Evolutionary conservation across 53 echinoderm and acorn worm genomes (phyloP).

Genomic region (Echinometra lucunter): DNA sequence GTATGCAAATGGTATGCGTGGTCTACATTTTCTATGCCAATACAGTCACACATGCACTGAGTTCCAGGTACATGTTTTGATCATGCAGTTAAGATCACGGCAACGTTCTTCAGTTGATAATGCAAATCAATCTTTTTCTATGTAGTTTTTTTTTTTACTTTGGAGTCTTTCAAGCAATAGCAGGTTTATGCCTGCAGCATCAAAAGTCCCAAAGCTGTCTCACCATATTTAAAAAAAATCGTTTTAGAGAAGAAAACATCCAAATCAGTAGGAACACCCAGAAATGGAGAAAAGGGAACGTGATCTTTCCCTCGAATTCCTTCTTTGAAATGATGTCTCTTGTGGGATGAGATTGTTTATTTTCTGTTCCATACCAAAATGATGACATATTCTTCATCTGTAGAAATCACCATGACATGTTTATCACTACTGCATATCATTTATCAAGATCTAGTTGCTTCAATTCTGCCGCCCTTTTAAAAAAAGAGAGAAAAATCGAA

Average conservation of each 20-base stretch:
- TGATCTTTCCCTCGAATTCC: not conserved
- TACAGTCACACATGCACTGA: too few species aligned
- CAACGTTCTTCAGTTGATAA: too few species aligned
- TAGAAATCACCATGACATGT: conserved; percentile 33
- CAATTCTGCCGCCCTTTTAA: not conserved
- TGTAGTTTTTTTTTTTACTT: not conserved
- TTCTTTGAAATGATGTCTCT: not conserved
- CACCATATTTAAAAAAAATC: too few species aligned
- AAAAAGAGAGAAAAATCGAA: too few species aligned
- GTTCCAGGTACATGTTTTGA: too few species aligned
- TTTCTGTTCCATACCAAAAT: conserved; percentile 8
- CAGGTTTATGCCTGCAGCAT: not conserved
- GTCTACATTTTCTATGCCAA: too few species aligned
- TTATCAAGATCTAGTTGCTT: not conserved
- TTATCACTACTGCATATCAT: not conserved
- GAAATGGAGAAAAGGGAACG: not conserved
- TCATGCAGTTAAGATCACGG: too few species aligned
- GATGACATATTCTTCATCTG: not conserved
- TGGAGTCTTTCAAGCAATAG: not conserved
- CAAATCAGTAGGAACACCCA: not conserved
- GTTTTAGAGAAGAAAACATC: not conserved
- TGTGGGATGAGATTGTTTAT: conserved; percentile 13
- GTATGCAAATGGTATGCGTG: too few species aligned
- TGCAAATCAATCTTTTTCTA: too few species aligned
- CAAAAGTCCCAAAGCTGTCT: not conserved